Evolutionary conservation across 2,797 vertebrate species (phyloP).

Genomic region (Antennarius maculatus): DNA sequence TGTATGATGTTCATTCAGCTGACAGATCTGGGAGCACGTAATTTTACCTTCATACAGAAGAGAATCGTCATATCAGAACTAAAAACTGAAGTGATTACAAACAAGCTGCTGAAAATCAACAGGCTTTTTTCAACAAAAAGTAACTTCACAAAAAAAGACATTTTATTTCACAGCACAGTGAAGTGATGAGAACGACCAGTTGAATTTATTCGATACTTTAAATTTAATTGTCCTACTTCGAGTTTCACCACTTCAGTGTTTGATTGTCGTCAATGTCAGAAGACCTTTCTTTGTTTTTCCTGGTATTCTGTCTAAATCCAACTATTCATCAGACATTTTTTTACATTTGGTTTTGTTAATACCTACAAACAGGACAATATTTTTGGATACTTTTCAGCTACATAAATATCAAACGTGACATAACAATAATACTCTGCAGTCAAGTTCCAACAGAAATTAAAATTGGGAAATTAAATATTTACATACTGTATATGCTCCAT

Average conservation of each 20-base stretch:
- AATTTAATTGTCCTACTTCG: too few species aligned
- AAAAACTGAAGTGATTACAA: background rate
- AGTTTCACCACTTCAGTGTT: too few species aligned
- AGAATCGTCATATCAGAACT: background rate
- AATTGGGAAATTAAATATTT: background rate
- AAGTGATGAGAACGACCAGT: background rate
- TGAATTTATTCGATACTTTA: too few species aligned
- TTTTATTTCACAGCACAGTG: background rate
- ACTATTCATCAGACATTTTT: background rate
- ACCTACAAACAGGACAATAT: background rate
- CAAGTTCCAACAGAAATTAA: background rate
- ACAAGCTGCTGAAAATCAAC: background rate
- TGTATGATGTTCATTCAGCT: background rate
- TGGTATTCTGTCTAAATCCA: too few species aligned
- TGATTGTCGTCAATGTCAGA: background rate
- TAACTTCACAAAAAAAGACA: background rate
- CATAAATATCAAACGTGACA: background rate
- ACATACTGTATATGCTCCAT: background rate
- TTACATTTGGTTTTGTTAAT: background rate
- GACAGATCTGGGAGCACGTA: constrained; percentile 2
- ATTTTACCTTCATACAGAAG: background rate
- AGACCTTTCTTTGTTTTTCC: background rate
- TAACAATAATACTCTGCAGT: background rate
- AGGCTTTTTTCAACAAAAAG: background rate
- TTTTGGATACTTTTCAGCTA: background rate